phyloP scores from a whole-genome alignment of 2,113 vertebrate species.

The Bombycilla garrulus region DNA sequence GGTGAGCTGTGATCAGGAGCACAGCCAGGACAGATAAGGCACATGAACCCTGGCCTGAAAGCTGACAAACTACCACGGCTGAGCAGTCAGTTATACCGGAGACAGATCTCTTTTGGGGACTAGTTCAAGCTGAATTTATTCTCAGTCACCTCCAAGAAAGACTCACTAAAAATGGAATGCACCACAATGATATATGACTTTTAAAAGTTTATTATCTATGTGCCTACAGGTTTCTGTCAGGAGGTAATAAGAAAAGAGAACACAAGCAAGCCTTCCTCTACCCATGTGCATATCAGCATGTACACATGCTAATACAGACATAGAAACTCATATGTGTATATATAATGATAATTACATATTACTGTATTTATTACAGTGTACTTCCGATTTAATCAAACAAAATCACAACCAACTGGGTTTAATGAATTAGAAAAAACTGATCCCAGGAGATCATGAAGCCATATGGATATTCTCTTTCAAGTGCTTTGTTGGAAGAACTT shows the following conservation, averaged over 20 bases:
- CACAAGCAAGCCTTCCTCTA: not conserved
- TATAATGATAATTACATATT: not conserved
- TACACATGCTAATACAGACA: not conserved
- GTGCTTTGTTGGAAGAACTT: not conserved
- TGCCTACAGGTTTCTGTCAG: not conserved
- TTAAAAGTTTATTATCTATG: not conserved
- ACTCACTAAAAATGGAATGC: not conserved
- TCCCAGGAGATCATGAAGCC: not conserved
- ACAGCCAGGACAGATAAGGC: slow-evolving; percentile 15
- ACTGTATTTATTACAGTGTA: not conserved
- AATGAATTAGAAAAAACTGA: not conserved
- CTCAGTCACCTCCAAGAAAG: not conserved
- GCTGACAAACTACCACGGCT: not conserved
- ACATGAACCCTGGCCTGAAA: slow-evolving; percentile 5
- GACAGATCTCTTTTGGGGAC: not conserved
- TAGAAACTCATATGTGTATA: not conserved
- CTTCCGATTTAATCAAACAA: not conserved
- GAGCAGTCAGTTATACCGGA: not conserved
- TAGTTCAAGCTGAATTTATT: slow-evolving; percentile 37
- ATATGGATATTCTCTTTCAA: not conserved
- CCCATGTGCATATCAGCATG: not conserved
- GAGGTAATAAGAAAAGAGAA: not conserved
- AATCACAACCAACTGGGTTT: not conserved
- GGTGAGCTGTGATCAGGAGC: slow-evolving; percentile 48
- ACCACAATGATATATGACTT: not conserved